A percentile compares a stretch with the other conserved stretches of the same genome.
phyloP scores from a whole-genome alignment of 2,797 vertebrate genomes.

The Aplochiton taeniatus region DNA sequence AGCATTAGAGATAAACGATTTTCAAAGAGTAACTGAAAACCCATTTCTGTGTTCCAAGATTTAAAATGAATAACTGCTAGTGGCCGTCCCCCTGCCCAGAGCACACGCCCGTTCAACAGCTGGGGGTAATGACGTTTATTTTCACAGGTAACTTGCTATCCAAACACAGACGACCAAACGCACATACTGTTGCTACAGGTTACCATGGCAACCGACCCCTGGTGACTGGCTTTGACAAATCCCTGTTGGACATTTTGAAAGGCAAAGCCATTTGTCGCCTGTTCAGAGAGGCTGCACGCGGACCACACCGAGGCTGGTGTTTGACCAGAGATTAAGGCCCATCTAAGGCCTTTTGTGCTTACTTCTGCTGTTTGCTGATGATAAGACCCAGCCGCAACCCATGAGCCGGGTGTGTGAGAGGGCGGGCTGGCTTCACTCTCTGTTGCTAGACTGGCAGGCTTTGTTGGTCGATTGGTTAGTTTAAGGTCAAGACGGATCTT shows the following conservation, averaged over 20 bases:
- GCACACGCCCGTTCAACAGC: too few relatives aligned
- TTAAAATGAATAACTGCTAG: too few relatives aligned
- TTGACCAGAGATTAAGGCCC: slow-evolving; percentile 74
- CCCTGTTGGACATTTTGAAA: slow-evolving; percentile 58
- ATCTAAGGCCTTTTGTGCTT: slow-evolving; percentile 67
- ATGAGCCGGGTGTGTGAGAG: slow-evolving; percentile 3
- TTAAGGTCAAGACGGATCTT: not conserved
- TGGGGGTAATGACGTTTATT: too few relatives aligned
- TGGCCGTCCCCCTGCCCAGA: too few relatives aligned
- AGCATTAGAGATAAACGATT: not conserved
- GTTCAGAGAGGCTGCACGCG: slow-evolving; percentile 58
- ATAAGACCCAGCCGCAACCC: slow-evolving; percentile 63
- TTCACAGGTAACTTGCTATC: slow-evolving; percentile 52
- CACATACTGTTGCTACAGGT: slow-evolving; percentile 58
- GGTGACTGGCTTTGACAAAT: slow-evolving; percentile 59
- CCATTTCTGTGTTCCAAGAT: too few relatives aligned
- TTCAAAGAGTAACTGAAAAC: not conserved
- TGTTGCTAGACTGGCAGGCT: not conserved
- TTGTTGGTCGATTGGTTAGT: not conserved
- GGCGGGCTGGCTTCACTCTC: not conserved
- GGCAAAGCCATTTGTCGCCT: slow-evolving; percentile 49
- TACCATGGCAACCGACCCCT: slow-evolving; percentile 62
- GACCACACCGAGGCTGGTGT: slow-evolving; percentile 61
- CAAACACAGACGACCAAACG: slow-evolving; percentile 38
- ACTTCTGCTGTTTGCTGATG: slow-evolving; percentile 66